Conservation (phyloP, 2,113 vertebrate species). For the human (Homo sapiens) region GRCh38 chr3:157470501-157471000, state of each 20-base stretch:
- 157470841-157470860: neutral
- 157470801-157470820: neutral
- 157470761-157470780: neutral
- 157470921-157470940: neutral
- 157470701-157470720: neutral
- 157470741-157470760: neutral
- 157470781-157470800: neutral
- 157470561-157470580: neutral
- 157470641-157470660: neutral
- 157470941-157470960: neutral
- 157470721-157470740: neutral
- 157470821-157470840: neutral
- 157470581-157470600: neutral
- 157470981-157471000: neutral
- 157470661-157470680: neutral
- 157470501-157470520: constrained; percentile 97
- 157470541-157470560: constrained; percentile 1
- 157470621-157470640: no score
- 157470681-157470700: neutral
- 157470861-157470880: neutral
- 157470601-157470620: neutral
- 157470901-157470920: neutral
- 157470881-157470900: neutral
- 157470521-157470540: constrained; percentile 91
- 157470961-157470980: neutral